These are phyloP conservation scores for Polyploca ridens DNA, from an alignment of 2,888 invertebrate species.

Conservation along the genomic window DNA sequence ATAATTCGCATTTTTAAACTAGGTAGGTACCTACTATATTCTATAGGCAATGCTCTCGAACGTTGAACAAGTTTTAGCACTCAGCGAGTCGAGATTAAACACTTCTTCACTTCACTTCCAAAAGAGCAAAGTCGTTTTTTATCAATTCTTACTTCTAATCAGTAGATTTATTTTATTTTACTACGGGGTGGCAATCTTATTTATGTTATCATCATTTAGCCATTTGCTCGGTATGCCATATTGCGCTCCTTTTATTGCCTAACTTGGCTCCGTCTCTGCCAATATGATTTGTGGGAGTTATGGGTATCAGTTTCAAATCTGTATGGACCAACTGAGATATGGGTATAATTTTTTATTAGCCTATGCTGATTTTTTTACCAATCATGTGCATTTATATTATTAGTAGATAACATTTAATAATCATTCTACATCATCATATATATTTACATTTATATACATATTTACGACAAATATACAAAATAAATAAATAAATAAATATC, in stretches of 20 bases:
- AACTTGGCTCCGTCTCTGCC: conserved; percentile 50
- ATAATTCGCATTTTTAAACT: too few species aligned
- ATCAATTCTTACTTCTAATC: not conserved
- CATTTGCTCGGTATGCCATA: conserved; percentile 58
- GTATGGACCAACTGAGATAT: conserved; percentile 35
- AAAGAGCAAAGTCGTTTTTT: not conserved
- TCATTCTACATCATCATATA: too few species aligned
- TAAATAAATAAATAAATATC: too few species aligned
- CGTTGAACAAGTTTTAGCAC: not conserved
- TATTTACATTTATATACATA: too few species aligned
- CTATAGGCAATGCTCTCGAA: not conserved
- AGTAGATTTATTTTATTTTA: not conserved
- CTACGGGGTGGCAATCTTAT: conserved; percentile 22
- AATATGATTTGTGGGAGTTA: conserved; percentile 48
- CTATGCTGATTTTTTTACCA: too few species aligned
- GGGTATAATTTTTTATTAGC: conserved; percentile 16
- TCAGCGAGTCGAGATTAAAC: not conserved
- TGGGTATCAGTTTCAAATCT: too few species aligned
- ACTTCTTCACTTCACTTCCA: not conserved
- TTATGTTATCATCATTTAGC: conserved; percentile 61
- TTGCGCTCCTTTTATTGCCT: conserved; percentile 62
- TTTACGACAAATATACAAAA: too few species aligned
- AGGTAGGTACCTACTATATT: not conserved
- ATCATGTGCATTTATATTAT: too few species aligned
- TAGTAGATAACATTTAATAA: too few species aligned